phyloP scores from a whole-genome alignment of 2,888 invertebrate species.

The Papilio demoleus region DNA sequence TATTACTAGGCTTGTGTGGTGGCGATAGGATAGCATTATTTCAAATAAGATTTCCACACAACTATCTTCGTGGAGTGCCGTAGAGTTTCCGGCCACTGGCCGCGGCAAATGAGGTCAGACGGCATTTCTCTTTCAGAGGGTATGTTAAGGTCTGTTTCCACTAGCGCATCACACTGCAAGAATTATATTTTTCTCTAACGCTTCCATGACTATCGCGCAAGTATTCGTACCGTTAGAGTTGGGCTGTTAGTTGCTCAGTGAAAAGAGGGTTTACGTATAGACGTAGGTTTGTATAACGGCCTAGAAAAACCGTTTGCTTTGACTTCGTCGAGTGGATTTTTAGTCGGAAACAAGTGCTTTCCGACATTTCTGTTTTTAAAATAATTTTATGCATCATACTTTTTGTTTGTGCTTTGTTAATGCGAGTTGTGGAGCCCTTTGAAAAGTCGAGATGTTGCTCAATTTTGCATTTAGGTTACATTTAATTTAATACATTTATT shows the following conservation, averaged over 20 bases:
- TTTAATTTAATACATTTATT: no score
- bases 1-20: background rate
- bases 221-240: background rate
- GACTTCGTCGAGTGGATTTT: constrained; percentile 23
- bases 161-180: background rate
- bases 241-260: background rate
- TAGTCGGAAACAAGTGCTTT: constrained; percentile 29
- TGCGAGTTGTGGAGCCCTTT: background rate
- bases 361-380: constrained; percentile 17
- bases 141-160: background rate
- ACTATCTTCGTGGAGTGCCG: constrained; percentile 31
- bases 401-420: constrained; percentile 16
- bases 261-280: background rate
- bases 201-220: background rate
- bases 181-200: background rate
- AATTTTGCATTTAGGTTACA: constrained; percentile 4
- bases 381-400: constrained; percentile 18
- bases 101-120: constrained; percentile 32
- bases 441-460: background rate
- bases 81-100: constrained; percentile 34
- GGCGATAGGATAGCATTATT: constrained; percentile 8
- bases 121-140: constrained; percentile 31
- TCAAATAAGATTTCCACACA: constrained; percentile 29
- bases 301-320: constrained; percentile 33
- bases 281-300: constrained; percentile 28